Percentiles rank a stretch among this genome's conserved stretches.
These are phyloP conservation scores for Portunus trituberculatus DNA, from an alignment of 1,140 invertebrate species.

Conservation along the genomic window DNA sequence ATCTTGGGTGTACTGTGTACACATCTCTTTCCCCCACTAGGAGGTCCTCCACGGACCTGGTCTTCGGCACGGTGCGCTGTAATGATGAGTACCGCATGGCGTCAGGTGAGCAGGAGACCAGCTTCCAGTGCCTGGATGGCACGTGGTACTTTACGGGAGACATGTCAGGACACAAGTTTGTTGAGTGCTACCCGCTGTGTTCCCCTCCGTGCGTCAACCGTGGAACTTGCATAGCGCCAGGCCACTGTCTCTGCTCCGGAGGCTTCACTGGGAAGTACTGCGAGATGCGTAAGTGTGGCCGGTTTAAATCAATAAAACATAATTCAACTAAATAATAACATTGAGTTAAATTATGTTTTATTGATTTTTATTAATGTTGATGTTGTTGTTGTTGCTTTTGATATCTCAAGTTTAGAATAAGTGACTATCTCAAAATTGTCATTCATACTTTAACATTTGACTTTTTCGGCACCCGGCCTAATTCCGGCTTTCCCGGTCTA, in stretches of 20 bases:
- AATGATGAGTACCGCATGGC: not conserved
- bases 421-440: too few relatives aligned
- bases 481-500: too few relatives aligned
- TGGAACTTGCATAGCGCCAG: not conserved
- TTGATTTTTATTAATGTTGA: too few relatives aligned
- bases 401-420: too few relatives aligned
- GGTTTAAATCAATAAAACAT: too few relatives aligned
- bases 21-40: not conserved
- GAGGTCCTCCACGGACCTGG: not conserved
- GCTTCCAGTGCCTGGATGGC: not conserved
- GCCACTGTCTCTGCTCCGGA: not conserved
- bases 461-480: too few relatives aligned
- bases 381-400: too few relatives aligned
- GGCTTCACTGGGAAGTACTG: conserved; percentile 42
- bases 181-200: not conserved
- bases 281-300: not conserved
- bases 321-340: too few relatives aligned
- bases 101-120: not conserved
- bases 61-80: not conserved
- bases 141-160: not conserved
- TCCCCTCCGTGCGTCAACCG: conserved; percentile 35
- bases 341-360: too few relatives aligned
- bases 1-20: not conserved
- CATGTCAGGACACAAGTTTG: not conserved
- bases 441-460: too few relatives aligned